Percentiles rank a stretch among this genome's conserved stretches.
Conservation (phyloP, 2,888 invertebrate species). For the Didymodactylos carnosus region DNA sequence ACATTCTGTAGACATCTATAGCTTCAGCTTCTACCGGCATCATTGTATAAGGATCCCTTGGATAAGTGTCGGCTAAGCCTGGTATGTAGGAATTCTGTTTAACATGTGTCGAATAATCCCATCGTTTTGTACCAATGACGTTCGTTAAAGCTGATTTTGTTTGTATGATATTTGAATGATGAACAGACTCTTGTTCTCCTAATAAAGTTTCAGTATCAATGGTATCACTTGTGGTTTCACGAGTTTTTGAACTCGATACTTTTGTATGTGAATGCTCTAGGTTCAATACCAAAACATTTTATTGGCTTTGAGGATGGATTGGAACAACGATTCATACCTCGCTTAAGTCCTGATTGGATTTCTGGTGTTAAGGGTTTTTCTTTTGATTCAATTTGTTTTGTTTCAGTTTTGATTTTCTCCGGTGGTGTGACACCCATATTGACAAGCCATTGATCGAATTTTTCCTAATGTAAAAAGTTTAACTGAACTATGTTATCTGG, state of each 20-base stretch:
- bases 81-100: conserved; percentile 21
- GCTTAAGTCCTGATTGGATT: neutral
- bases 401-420: neutral
- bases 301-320: too few relatives aligned
- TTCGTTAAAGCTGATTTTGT: too few relatives aligned
- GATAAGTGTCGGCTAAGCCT: conserved; percentile 27
- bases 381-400: neutral
- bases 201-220: too few relatives aligned
- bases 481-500: neutral
- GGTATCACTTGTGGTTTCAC: too few relatives aligned
- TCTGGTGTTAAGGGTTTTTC: neutral
- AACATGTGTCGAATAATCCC: conserved; percentile 24
- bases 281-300: neutral
- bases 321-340: neutral
- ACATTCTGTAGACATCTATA: neutral
- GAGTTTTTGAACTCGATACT: neutral
- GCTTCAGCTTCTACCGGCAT: conserved; percentile 19
- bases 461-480: conserved; percentile 3
- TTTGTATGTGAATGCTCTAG: too few relatives aligned
- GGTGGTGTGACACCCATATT: neutral
- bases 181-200: too few relatives aligned
- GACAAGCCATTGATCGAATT: conserved; percentile 6
- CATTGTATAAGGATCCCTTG: conserved; percentile 28
- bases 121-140: conserved; percentile 19
- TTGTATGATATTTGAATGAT: too few relatives aligned